Base-by-base conservation (phyloP, 2,888 invertebrate genomes). In the Lasioglossum lativentre region DNA sequence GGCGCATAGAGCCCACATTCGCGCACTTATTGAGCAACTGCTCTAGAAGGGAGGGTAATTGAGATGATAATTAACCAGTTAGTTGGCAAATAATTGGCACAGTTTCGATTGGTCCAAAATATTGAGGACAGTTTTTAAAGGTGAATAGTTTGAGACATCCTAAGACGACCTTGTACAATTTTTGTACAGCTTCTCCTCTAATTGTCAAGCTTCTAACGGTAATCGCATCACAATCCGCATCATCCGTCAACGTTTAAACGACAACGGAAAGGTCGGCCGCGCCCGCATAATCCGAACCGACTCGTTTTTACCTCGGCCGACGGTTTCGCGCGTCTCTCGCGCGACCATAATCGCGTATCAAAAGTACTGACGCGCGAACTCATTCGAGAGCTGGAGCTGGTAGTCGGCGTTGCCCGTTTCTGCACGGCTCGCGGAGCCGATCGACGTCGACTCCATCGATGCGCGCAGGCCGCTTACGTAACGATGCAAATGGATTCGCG, bases 231-330 rank as follows among this genome's bases (percentile, higher is more conserved):
- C 75, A 56, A 47, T 74, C 63, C 52, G 80, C 75, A 34, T 59
- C 75, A 72, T 84, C 80, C 75, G 84, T 81, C 84, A 38, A 86
- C 84, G 75, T 84, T 86, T 84, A 86, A 86, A 84, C 84, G 75
- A 68, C 52, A 70, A 75, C 80, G 77, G 66, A 74, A 86, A 83
- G 80, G 38, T 84, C 78, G 42, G 78, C 56, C 80, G 80, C 84
- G 75, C 75, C 78, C 78, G 75, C 68, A 78, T 84, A 84, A 81
- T 80, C 78, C 45, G 71, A 78, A 71, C 73, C 40, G 16, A 40
- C 72, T 30, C 42, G 52, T 78, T 75, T 84, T 84, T 75, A 81
- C 72, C 80, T 75, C 72, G 42, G 56, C 30, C 52, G 45, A 34
- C 23, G 63, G 56, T 84, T 78, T 82, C 75, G 71, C 38, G 40